Evolutionary conservation across 2,113 vertebrate genomes (phyloP), one percentile per base, ranked within the genome.

Genomic region (Onychostoma macrolepis): DNA sequence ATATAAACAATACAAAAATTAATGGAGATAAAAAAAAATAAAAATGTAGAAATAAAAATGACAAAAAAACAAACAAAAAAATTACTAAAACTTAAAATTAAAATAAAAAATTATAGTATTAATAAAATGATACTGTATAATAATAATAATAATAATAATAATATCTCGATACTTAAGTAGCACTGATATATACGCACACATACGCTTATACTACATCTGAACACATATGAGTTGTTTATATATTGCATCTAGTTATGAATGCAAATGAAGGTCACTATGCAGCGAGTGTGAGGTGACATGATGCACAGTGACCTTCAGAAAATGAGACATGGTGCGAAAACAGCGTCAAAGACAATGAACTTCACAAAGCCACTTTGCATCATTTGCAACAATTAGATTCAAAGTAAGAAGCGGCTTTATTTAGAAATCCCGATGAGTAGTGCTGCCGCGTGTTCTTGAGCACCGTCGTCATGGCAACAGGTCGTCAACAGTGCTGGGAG

Each of bases 371-470:
- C 26, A n/a, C 69, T 77, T 65, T 75, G 74, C 85, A 81, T 88
- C 69, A 87, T 90, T 86, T 88, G 82, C 87, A 88, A 88, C 85
- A 88, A 86, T 88, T 80, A 84, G 69, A 80, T 71, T 48, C 19
- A 87, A 86, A 93, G 94, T 91, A 92, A 90, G 92, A 93, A 90
- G 87, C 90, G 87, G 91, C 95, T 96, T 96, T 96, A 95, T 95
- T 95, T 95, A 95, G 95, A 96, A 94, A 91, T 94, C 86, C 93
- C 88, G 92, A 92, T 86, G 93, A 94, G 94, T 93, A 93, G 92
- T 89, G 90, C 91, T 91, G 93, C 93, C 91, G 92, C 89, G 91
- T 93, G 92, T 92, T 93, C 92, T 90, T 91, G 93, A 83, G 85
- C 92, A 87, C 87, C 85, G 93, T 96, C 87, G 92, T 93, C 94